Percentiles rank a stretch among this genome's conserved stretches.
These are phyloP conservation scores for Gobionotothen gibberifrons DNA, from an alignment of 2,797 vertebrate species.

Conservation along the genomic window DNA sequence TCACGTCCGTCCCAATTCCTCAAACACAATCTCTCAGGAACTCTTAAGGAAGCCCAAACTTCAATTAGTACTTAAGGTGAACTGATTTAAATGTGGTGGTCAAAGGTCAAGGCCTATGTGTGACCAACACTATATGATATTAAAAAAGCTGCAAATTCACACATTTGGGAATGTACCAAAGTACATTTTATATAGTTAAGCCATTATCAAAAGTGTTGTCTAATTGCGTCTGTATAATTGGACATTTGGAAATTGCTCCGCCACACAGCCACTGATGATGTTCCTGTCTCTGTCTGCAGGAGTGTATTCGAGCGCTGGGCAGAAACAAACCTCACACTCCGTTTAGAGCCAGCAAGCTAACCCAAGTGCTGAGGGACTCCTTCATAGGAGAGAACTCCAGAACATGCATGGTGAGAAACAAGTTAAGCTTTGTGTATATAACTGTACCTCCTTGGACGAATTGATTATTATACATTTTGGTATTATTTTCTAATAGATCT, in stretches of 20 bases:
- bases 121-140: not conserved
- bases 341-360: conserved; percentile 98
- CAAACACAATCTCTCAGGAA: no score
- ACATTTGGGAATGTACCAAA: not conserved
- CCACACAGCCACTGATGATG: not conserved
- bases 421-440: not conserved
- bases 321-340: conserved; percentile 98
- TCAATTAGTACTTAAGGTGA: no score
- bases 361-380: conserved; percentile 97
- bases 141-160: not conserved
- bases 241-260: not conserved
- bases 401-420: conserved; percentile 93
- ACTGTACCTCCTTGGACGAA: not conserved
- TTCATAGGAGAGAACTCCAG: conserved; percentile 99
- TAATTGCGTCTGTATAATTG: not conserved
- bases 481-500: not conserved
- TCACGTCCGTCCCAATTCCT: no score
- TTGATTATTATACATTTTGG: no score
- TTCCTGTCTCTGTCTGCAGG: conserved; percentile 78
- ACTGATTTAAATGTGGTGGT: no score
- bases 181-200: not conserved
- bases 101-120: no score
- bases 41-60: no score
- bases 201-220: not conserved
- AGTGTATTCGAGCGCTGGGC: conserved; percentile 97